Conservation (phyloP, 2,888 invertebrate genomes). For the Cylloceria caligata region DNA sequence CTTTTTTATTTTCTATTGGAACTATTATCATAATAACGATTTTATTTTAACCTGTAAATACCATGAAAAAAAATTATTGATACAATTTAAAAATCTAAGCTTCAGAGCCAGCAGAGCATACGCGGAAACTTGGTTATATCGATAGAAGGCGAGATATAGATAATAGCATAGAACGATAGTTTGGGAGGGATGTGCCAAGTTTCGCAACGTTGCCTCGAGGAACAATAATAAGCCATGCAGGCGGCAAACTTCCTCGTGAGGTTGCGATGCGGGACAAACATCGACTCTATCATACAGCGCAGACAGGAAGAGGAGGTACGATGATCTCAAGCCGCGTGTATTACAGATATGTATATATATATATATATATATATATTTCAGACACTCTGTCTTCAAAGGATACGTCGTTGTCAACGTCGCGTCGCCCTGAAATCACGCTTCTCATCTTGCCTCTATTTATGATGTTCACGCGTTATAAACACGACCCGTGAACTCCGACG, state of each 20-base stretch:
- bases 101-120: not conserved
- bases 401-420: conserved; percentile 20
- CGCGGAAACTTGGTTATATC: not conserved
- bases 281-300: not conserved
- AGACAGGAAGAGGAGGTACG: conserved; percentile 1
- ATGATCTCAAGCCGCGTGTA: not conserved
- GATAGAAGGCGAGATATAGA: not conserved
- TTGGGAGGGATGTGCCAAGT: not conserved
- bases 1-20: not conserved
- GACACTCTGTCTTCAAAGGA: conserved; percentile 14
- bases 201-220: conserved; percentile 9
- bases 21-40: not conserved
- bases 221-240: conserved; percentile 33
- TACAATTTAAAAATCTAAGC: not conserved
- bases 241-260: conserved; percentile 24
- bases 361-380: not conserved
- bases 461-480: conserved; percentile 7
- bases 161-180: not conserved
- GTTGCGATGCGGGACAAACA: conserved; percentile 3
- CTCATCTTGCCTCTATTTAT: conserved; percentile 19
- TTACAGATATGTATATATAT: not conserved
- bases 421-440: conserved; percentile 27
- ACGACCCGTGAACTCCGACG: not conserved
- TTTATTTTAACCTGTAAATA: not conserved
- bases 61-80: not conserved